phyloP scores from a whole-genome alignment of 2,113 vertebrate genomes.

The Sphyrna mokarran region DNA sequence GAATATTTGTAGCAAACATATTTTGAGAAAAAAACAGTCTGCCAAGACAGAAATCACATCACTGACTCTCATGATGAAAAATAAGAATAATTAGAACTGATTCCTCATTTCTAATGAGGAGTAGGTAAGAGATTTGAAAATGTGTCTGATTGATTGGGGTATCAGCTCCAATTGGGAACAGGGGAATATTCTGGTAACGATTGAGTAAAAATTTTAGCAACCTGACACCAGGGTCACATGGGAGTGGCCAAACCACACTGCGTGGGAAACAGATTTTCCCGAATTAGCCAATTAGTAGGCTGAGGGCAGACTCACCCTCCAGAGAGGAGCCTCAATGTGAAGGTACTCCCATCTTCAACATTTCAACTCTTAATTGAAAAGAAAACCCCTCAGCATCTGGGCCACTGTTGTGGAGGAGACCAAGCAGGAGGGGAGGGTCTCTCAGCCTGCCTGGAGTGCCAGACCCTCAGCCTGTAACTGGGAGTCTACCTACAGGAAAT shows the following conservation, averaged over 20 bases:
- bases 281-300: background rate
- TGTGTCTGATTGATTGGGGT: background rate
- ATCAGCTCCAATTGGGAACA: background rate
- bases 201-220: background rate
- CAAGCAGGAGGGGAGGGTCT: background rate
- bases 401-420: background rate
- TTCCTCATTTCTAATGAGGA: background rate
- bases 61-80: background rate
- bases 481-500: too few relatives aligned
- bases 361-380: background rate
- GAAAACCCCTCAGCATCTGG: too few relatives aligned
- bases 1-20: background rate
- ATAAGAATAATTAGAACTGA: background rate
- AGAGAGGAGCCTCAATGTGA: background rate
- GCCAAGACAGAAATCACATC: background rate
- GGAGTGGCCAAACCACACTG: background rate
- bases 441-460: too few relatives aligned
- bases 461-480: too few relatives aligned
- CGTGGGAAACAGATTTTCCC: background rate
- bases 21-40: background rate
- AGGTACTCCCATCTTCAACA: background rate
- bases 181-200: background rate
- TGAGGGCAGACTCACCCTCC: background rate
- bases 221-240: background rate
- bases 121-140: background rate